A percentile compares a stretch with the other conserved stretches of the same genome.
These are phyloP conservation scores for Setophaga petechia DNA, from an alignment of 2,113 vertebrate species.

Conservation along the genomic window DNA sequence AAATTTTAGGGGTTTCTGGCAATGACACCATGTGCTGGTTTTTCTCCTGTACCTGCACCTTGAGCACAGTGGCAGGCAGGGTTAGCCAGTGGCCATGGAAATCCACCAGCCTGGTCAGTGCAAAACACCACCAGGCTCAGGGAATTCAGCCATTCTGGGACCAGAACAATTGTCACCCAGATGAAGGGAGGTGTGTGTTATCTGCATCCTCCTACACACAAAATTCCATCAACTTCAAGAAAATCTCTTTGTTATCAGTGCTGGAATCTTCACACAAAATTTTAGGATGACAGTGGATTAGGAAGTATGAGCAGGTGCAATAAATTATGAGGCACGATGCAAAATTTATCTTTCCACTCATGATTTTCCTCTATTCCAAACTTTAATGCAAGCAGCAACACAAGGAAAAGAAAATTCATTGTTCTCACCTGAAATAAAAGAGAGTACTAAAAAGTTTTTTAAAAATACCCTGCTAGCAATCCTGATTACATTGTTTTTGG, in stretches of 20 bases:
- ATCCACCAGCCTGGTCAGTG: background rate
- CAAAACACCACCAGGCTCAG: background rate
- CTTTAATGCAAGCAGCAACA: background rate
- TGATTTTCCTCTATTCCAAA: background rate
- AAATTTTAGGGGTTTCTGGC: background rate
- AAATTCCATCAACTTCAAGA: background rate
- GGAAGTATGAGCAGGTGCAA: background rate
- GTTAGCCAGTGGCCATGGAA: accelerated
- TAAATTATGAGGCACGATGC: background rate
- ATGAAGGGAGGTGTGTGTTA: background rate
- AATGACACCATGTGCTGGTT: background rate
- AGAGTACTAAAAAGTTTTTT: background rate
- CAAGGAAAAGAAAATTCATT: background rate
- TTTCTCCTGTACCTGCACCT: background rate
- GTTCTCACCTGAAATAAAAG: background rate
- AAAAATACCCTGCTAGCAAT: background rate
- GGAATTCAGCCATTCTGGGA: background rate
- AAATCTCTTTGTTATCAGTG: background rate
- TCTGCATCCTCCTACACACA: background rate
- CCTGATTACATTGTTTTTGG: background rate
- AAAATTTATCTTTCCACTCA: background rate
- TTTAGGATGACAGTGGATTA: background rate
- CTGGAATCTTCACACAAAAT: background rate
- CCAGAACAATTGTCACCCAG: background rate
- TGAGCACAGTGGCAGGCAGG: background rate